Conservation (phyloP, 2,113 vertebrate species). For the Ceyx melanurus region DNA sequence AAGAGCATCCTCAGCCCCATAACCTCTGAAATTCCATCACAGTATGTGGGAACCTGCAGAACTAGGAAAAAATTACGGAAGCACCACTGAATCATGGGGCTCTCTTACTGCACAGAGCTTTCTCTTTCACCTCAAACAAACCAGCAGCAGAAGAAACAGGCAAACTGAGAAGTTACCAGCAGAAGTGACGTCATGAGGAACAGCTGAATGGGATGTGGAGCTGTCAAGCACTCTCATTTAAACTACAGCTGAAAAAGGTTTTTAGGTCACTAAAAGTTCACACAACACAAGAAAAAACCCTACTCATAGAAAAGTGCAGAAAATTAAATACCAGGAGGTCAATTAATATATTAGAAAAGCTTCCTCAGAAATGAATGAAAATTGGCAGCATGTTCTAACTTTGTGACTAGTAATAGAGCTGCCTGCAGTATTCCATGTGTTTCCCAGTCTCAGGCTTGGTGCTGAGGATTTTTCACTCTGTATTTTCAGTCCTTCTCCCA, state of each 20-base stretch:
- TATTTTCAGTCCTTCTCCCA: not conserved
- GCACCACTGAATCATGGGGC: not conserved
- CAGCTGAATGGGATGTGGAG: not conserved
- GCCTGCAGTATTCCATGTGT: not conserved
- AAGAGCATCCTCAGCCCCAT: not conserved
- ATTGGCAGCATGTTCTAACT: not conserved
- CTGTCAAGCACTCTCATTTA: not conserved
- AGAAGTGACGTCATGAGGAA: not conserved
- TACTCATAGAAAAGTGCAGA: not conserved
- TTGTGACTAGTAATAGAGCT: not conserved
- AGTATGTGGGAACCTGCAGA: not conserved
- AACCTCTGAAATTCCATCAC: not conserved
- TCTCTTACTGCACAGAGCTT: not conserved
- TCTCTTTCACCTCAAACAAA: not conserved
- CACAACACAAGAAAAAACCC: not conserved
- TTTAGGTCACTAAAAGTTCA: not conserved
- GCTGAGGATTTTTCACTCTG: not conserved
- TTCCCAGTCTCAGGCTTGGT: not conserved
- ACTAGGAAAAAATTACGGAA: not conserved
- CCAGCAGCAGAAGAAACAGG: not conserved
- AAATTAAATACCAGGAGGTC: not conserved
- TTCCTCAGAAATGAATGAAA: not conserved
- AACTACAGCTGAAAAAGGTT: not conserved
- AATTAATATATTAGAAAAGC: not conserved
- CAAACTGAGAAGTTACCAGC: not conserved